phyloP scores from a whole-genome alignment of 2,797 vertebrate species.

The Spea hammondii region DNA sequence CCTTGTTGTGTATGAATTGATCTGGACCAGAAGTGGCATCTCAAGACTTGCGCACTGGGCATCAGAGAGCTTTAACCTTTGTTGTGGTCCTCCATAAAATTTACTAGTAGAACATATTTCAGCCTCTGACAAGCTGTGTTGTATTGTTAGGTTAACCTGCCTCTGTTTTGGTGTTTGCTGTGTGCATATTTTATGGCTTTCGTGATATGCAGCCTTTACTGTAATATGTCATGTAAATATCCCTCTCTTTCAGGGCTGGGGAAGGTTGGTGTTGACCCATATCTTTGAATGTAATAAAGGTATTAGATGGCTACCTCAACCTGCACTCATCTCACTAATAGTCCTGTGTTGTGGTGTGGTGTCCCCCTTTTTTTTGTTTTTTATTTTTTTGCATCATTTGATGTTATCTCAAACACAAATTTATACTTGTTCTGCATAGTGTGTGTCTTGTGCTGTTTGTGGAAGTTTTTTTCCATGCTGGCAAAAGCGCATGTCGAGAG shows the following conservation, averaged over 20 bases:
- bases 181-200: not conserved
- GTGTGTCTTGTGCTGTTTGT: slow-evolving; percentile 36
- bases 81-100: no score
- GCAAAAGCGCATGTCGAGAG: slow-evolving; percentile 32
- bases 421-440: slow-evolving; percentile 21
- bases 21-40: no score
- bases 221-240: slow-evolving; percentile 38
- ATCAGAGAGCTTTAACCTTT: no score
- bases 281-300: slow-evolving; percentile 33
- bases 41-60: no score
- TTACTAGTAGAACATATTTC: no score
- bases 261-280: slow-evolving; percentile 46
- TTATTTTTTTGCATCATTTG: slow-evolving; percentile 42
- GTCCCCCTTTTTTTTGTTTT: no score
- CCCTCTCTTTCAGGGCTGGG: slow-evolving; percentile 46
- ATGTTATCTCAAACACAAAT: slow-evolving; percentile 16
- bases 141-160: slow-evolving; percentile 1
- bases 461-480: slow-evolving; percentile 30
- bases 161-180: slow-evolving; percentile 5
- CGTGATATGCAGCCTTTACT: not conserved
- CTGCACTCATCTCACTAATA: slow-evolving; percentile 49
- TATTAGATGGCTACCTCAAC: slow-evolving; percentile 22
- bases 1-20: no score
- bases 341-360: slow-evolving; percentile 38
- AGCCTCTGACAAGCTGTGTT: not conserved